phyloP scores from a whole-genome alignment of 2,797 vertebrate species.

The Poecilia gillii region DNA sequence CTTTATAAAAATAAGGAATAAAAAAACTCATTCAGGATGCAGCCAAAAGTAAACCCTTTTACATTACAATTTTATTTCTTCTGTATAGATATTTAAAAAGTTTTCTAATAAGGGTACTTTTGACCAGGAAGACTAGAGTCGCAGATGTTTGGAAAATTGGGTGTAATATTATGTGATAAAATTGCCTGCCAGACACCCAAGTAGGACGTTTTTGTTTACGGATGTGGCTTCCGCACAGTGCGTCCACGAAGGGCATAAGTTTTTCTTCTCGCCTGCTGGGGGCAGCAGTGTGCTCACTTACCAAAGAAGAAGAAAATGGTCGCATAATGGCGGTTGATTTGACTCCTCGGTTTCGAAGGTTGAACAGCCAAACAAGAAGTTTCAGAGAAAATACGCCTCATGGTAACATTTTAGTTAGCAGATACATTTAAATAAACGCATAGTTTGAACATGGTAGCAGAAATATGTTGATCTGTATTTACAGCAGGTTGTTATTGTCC shows the following conservation, averaged over 20 bases:
- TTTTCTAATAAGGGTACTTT: not conserved
- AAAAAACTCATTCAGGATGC: not conserved
- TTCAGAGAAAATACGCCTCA: conserved; percentile 71
- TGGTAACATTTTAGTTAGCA: conserved; percentile 60
- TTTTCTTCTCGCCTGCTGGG: not conserved
- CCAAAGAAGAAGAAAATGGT: conserved; percentile 14
- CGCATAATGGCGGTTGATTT: conserved; percentile 84
- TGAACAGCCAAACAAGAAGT: conserved; percentile 80
- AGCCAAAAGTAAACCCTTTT: not conserved
- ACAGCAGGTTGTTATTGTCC: not conserved
- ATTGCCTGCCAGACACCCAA: conserved; percentile 6
- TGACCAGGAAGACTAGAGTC: not conserved
- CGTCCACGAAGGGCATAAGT: not conserved
- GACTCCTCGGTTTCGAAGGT: conserved; percentile 82
- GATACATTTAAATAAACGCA: not conserved
- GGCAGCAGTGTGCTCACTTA: not conserved
- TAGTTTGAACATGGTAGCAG: not conserved
- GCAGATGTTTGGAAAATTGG: not conserved
- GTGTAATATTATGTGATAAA: not conserved
- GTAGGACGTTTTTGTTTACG: conserved; percentile 61
- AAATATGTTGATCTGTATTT: not conserved
- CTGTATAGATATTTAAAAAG: not conserved
- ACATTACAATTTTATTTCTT: not conserved
- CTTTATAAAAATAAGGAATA: not conserved
- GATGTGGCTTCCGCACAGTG: conserved; percentile 26